Percentiles rank a stretch among this genome's conserved stretches.
phyloP scores from a whole-genome alignment of 2,113 vertebrate genomes.

The Plestiodon gilberti region DNA sequence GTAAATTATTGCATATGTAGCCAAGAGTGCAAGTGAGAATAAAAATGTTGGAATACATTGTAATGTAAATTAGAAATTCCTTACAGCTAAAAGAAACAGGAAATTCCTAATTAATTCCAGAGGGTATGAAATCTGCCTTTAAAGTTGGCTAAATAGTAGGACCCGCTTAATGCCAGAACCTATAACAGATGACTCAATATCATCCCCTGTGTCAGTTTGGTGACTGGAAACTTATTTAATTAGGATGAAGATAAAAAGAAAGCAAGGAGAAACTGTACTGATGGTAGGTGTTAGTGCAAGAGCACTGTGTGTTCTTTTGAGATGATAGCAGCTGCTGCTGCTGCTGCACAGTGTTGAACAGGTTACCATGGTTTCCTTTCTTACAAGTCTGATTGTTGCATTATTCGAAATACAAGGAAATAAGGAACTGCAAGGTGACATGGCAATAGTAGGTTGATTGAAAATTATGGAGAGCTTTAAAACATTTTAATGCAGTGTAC shows the following conservation, averaged over 20 bases:
- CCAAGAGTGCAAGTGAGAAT: conserved; percentile 38
- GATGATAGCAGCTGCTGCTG: conserved; percentile 66
- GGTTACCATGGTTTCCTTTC: conserved; percentile 83
- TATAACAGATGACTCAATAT: conserved; percentile 45
- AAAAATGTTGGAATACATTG: conserved; percentile 35
- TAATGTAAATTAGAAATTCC: conserved; percentile 54
- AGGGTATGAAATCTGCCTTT: conserved; percentile 59
- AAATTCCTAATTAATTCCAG: conserved; percentile 61
- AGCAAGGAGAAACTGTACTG: conserved; percentile 65
- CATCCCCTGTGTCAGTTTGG: conserved; percentile 56
- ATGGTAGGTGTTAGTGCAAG: conserved; percentile 73
- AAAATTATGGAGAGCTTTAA: conserved; percentile 17
- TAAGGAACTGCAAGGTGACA: conserved; percentile 68
- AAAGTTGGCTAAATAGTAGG: conserved; percentile 50
- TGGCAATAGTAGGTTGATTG: conserved; percentile 4
- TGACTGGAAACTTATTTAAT: conserved; percentile 68
- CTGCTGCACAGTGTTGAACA: conserved; percentile 67
- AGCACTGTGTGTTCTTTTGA: conserved; percentile 80
- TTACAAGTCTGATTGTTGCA: conserved; percentile 75
- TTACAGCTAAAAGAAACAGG: conserved; percentile 44
- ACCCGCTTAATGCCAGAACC: conserved; percentile 46
- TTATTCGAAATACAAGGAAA: conserved; percentile 64
- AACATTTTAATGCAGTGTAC: neutral
- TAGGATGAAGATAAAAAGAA: conserved; percentile 66
- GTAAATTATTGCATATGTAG: neutral